phyloP scores from a whole-genome alignment of 2,797 vertebrate species.

The Poecilia gillii region DNA sequence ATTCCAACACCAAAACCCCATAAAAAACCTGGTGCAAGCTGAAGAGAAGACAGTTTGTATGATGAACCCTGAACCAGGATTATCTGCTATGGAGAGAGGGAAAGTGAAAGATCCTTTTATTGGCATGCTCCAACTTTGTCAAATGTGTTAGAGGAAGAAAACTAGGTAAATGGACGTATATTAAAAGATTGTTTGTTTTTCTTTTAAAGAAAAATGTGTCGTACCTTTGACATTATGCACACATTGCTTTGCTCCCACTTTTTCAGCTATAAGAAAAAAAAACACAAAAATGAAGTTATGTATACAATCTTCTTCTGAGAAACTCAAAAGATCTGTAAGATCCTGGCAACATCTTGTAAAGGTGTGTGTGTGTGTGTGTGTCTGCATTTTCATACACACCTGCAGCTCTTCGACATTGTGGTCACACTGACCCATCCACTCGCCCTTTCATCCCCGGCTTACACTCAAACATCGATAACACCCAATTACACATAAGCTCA shows the following conservation, averaged over 20 bases:
- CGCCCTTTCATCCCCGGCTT: slow-evolving; percentile 68
- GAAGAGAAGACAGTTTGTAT: neutral
- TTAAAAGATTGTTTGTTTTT: neutral
- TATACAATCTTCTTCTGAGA: neutral
- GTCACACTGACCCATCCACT: slow-evolving; percentile 68
- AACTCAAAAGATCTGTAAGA: neutral
- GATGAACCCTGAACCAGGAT: neutral
- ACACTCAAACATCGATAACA: slow-evolving; percentile 83
- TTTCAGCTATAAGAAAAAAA: neutral
- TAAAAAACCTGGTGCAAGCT: neutral
- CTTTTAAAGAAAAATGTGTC: neutral
- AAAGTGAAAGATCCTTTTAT: neutral
- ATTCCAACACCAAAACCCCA: neutral
- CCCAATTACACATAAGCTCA: slow-evolving; percentile 82
- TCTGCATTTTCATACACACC: neutral
- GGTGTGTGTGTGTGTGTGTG: neutral
- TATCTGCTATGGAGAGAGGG: neutral
- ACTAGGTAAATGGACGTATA: neutral
- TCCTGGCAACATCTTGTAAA: neutral
- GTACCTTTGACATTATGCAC: neutral
- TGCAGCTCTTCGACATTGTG: slow-evolving; percentile 44
- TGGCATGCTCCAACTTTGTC: neutral
- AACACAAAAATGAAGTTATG: too few relatives aligned
- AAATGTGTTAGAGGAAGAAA: neutral
- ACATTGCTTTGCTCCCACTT: neutral